These are phyloP conservation scores for Pseudeuparius sepicola DNA, from an alignment of 2,888 invertebrate species.

Conservation along the genomic window DNA sequence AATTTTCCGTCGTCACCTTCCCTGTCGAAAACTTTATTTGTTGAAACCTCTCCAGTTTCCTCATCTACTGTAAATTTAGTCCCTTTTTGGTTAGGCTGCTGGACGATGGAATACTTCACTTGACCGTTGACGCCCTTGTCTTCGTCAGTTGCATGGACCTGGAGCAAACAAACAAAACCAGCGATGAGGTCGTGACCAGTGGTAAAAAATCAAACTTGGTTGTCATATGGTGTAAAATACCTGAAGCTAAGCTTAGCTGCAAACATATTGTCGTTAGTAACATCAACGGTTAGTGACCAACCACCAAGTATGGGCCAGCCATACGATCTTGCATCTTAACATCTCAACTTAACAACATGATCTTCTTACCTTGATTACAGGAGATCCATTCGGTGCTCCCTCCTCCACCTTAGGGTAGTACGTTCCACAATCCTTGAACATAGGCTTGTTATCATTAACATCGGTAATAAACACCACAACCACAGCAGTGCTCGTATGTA, in stretches of 20 bases:
- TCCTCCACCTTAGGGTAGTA: conserved; percentile 93
- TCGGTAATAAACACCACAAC: conserved; percentile 96
- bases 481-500: conserved; percentile 88
- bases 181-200: no score
- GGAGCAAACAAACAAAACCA: no score
- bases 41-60: conserved; percentile 88
- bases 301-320: no score
- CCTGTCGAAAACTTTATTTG: conserved; percentile 93
- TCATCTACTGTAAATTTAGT: conserved; percentile 94
- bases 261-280: no score
- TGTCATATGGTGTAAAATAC: no score
- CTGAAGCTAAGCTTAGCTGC: no score
- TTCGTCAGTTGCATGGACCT: conserved; percentile 76
- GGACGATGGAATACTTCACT: conserved; percentile 94
- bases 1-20: conserved; percentile 96
- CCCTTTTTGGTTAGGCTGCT: conserved; percentile 89
- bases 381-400: conserved; percentile 87
- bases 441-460: conserved; percentile 94
- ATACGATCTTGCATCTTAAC: no score
- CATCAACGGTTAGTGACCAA: no score
- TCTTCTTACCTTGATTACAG: conserved; percentile 79
- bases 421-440: conserved; percentile 86
- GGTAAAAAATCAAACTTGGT: no score
- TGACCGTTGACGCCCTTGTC: conserved; percentile 94
- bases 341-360: no score